Evolutionary conservation across 2,797 vertebrate genomes (phyloP).

Genomic region (Picus viridis): DNA sequence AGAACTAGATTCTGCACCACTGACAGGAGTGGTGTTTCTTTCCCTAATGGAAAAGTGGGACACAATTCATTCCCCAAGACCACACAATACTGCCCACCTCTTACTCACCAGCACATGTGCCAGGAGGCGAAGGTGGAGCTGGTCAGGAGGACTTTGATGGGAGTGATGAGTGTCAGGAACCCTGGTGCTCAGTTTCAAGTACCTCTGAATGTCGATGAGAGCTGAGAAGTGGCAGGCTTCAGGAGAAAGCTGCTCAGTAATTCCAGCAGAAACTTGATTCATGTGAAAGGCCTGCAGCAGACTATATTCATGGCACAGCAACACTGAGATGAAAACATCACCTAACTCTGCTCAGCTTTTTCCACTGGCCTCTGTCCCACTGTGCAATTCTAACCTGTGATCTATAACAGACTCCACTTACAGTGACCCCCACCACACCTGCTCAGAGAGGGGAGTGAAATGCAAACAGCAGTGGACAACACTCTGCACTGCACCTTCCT

Average conservation of each 20-base stretch:
- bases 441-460: accelerated
- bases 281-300: neutral
- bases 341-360: neutral
- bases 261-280: neutral
- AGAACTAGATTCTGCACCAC: neutral
- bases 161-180: neutral
- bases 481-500: neutral
- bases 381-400: neutral
- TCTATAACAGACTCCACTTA: neutral
- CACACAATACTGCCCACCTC: neutral
- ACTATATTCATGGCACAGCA: neutral
- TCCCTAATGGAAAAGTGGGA: neutral
- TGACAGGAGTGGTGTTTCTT: neutral
- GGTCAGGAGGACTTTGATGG: neutral
- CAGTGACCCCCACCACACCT: neutral
- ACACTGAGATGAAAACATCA: neutral
- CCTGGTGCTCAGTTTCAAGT: neutral
- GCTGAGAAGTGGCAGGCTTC: neutral
- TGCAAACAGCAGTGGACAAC: neutral
- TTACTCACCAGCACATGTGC: neutral
- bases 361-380: neutral
- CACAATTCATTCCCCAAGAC: neutral
- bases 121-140: neutral
- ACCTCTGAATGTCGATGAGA: neutral
- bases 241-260: neutral